Percentiles rank a stretch among this genome's conserved stretches.
Conservation (phyloP, 1,140 invertebrate species). For the Triops longicaudatus region DNA sequence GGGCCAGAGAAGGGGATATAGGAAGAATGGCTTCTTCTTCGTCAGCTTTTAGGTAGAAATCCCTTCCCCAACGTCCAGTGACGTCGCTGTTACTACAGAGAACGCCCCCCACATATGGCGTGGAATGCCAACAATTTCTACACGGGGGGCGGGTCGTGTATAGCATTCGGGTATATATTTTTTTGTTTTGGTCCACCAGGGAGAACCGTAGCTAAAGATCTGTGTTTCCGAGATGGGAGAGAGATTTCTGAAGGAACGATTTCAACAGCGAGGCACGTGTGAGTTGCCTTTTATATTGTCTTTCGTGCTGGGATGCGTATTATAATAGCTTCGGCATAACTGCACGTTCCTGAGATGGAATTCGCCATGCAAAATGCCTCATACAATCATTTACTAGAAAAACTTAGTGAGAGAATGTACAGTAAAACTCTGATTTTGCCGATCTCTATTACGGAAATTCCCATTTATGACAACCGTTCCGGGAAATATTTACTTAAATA, state of each 20-base stretch:
- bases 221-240: background rate
- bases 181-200: background rate
- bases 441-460: too few species aligned
- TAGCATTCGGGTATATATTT: background rate
- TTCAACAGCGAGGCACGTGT: conserved; percentile 1
- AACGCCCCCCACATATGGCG: conserved; percentile 1
- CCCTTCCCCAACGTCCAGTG: background rate
- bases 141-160: background rate
- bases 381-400: too few species aligned
- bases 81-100: background rate
- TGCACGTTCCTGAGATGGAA: background rate
- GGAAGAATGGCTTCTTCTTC: background rate
- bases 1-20: background rate
- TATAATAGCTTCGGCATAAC: background rate
- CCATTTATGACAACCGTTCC: too few species aligned
- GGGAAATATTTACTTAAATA: too few species aligned
- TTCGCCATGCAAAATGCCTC: too few species aligned
- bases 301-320: background rate
- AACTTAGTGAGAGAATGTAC: too few species aligned
- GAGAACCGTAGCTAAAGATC: background rate
- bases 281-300: background rate
- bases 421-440: too few species aligned
- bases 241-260: background rate
- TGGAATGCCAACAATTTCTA: conserved; percentile 12
- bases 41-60: background rate